Evolutionary conservation across 2,888 invertebrate species (phyloP), one percentile per base, ranked within the genome.

Genomic region (Latrodectus hesperus): DNA sequence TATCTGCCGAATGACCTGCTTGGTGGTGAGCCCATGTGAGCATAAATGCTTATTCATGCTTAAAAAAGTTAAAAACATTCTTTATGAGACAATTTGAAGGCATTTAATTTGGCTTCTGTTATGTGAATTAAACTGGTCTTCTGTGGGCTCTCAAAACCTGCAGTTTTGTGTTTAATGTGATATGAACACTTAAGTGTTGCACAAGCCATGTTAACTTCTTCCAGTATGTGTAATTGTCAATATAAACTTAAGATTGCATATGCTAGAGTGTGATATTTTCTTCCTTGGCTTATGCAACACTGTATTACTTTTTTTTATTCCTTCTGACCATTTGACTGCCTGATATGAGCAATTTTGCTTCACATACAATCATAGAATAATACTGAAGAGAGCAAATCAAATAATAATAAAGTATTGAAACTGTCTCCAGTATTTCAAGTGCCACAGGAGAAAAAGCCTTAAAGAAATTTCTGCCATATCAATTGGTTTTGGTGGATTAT

Each of bases 1-100:
- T 96, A 95, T 94, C 94, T 96, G 93, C 96, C 96, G 91, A 96
- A 95, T 91, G 96, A 96, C 93, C 95, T 97, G 92, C 95, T 96
- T 93, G 96, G 96, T 93, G 95, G 96, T 92, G 96, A 90, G 94
- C 95, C 96, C 92, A 96, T 96, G 94, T 96, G 80, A 83, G 38
- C 38, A 38, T 38, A 6, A 1, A 60, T 60, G 60, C 38, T 17
- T 17, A 51, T 52, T 51, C 17, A 71, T 17, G 52, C 51, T 14
- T 12, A 60, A 60, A 11, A 60, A 10, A 60, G 10, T 11, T 38
- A 60, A 17, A 60, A 17, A 6, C 11, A 17, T 60, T 51, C 22
- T 51, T 5, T 71, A 22, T 26, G 9, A 71, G 26, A 26, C 38
- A 55, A 52, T 52, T 73, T 49, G 52, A 52, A 49, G 38, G 9